Evolutionary conservation across 1,140 invertebrate genomes (phyloP), one percentile per base, ranked within the genome.

Genomic region (Eumeta japonica): DNA sequence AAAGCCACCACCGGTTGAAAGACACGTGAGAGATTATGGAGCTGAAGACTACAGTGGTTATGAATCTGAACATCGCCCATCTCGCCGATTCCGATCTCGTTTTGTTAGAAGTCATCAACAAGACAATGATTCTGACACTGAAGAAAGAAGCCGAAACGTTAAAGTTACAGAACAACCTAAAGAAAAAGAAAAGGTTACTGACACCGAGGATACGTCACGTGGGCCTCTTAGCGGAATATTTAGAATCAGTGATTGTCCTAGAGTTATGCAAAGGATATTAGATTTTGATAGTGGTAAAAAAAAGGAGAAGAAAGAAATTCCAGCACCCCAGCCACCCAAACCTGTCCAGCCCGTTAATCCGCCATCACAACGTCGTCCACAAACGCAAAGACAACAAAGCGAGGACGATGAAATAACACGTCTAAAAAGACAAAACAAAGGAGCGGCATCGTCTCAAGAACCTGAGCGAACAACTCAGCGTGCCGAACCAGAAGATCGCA

Each of bases 221-320:
- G 92, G 92, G 3, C 92, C 92, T 1, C 78, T 96, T 0, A 93
- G 90, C 63, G 92, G 92, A 28, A 92, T 95, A 55, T 88, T 89
- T 33, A 79, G 89, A n/a, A 71, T 94, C 2, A 83, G 83, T n/a
- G 92, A 95, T 60, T 93, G 89, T 18, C 87, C 90, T 0, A 78
- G 90, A 28, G 88, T 94, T 0, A 92, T 94, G 81, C 89, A 90
- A 64, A 85, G 90, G 32, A 77, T 94, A 35, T 84, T 92, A 49
- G 90, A 92, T 45, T 83, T 81, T 35, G 86, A 90, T 46, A 83
- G 81, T 40, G 83, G 83, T 13, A 89, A 88, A 53, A 84, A 88
- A 52, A 86, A 89, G 55, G 83, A 85, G 47, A 86, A 87, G 51
- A 81, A 82, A 39, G 73, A 77, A 41, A 59, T 76, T 32, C 76